These are phyloP conservation scores for Garra rufa DNA, from an alignment of 2,113 vertebrate genomes.

Conservation along the genomic window DNA sequence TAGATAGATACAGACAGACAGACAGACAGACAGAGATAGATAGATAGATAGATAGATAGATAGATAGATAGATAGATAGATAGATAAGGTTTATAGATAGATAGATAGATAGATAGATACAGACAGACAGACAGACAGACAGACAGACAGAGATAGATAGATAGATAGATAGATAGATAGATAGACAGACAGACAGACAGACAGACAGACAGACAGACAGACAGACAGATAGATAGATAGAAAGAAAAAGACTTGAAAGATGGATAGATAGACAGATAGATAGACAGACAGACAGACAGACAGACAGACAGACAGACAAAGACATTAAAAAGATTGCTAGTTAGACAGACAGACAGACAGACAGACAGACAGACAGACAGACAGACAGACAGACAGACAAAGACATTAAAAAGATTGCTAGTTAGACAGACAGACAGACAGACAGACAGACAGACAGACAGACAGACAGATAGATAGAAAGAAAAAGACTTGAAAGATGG, in stretches of 20 bases:
- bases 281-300: neutral
- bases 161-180: neutral
- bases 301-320: neutral
- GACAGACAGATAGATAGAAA: neutral
- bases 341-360: neutral
- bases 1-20: neutral
- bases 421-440: no score
- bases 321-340: no score
- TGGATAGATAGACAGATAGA: neutral
- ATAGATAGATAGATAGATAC: neutral
- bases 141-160: neutral
- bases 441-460: neutral
- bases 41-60: neutral
- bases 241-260: no score
- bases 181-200: neutral
- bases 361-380: neutral
- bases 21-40: neutral
- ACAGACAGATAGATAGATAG: neutral
- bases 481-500: no score
- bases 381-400: no score
- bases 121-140: fast-evolving
- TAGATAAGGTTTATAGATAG: no score
- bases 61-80: neutral
- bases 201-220: neutral
- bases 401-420: no score